A percentile compares a stretch with the other conserved stretches of the same genome.
Evolutionary conservation across 2,888 invertebrate genomes (phyloP).

Genomic region (Minunthozetes semirufus): DNA sequence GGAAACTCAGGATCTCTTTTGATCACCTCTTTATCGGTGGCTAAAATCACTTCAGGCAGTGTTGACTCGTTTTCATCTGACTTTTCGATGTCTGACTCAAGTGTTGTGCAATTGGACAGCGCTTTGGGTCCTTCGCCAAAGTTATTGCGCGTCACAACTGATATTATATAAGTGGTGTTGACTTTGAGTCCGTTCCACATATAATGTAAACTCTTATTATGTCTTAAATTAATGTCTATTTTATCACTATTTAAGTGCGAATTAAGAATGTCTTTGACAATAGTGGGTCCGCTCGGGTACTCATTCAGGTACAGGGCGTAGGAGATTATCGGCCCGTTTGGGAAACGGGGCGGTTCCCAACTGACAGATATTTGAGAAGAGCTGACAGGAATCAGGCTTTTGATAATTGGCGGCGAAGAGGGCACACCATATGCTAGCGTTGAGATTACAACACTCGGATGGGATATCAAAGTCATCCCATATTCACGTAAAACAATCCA

Average conservation of each 20-base stretch:
- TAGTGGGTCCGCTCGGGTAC: conserved; percentile 43
- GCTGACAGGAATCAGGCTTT: conserved; percentile 60
- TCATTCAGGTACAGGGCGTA: conserved; percentile 68
- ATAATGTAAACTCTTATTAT: conserved; percentile 52
- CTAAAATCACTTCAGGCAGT: conserved; percentile 20
- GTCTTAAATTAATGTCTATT: background rate
- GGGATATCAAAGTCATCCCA: conserved; percentile 45
- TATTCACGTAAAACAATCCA: conserved; percentile 59
- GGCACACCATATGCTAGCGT: conserved; percentile 54
- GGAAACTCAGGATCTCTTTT: conserved; percentile 12
- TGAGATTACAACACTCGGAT: conserved; percentile 47
- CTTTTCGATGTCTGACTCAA: conserved; percentile 44
- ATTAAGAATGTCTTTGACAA: conserved; percentile 35
- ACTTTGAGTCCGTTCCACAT: conserved; percentile 69
- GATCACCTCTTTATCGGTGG: conserved; percentile 28
- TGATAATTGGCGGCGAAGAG: conserved; percentile 65
- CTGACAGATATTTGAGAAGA: conserved; percentile 73
- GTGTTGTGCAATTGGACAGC: conserved; percentile 60
- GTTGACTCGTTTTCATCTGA: background rate
- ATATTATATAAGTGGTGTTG: conserved; percentile 66
- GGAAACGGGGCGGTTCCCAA: conserved; percentile 79
- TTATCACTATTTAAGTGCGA: conserved; percentile 9
- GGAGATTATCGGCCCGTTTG: conserved; percentile 78
- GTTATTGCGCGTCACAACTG: conserved; percentile 69
- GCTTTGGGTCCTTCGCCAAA: conserved; percentile 71